These are phyloP conservation scores for Patella pellucida DNA, from an alignment of 2,888 invertebrate species.

Conservation along the genomic window DNA sequence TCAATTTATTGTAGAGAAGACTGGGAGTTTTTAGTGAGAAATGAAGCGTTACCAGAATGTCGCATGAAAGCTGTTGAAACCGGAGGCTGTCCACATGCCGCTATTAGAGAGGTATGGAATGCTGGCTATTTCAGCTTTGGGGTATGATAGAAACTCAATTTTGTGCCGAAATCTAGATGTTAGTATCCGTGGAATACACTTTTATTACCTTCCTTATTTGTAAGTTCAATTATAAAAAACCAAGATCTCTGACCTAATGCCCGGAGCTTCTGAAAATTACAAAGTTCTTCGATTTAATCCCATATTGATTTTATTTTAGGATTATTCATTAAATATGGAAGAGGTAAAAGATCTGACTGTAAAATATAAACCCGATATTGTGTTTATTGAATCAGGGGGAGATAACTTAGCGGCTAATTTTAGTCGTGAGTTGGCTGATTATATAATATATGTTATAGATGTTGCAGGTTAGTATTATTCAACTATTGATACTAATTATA, in stretches of 20 bases:
- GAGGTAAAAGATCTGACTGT: slow-evolving; percentile 65
- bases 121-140: neutral
- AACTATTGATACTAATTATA: neutral
- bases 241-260: no score
- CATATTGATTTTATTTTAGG: slow-evolving; percentile 40
- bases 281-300: neutral
- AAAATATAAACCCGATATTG: slow-evolving; percentile 59
- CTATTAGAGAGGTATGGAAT: slow-evolving; percentile 60
- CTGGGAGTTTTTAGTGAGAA: slow-evolving; percentile 66
- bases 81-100: slow-evolving; percentile 69
- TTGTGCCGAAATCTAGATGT: no score
- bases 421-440: slow-evolving; percentile 68
- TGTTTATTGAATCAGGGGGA: slow-evolving; percentile 68
- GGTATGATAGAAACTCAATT: no score
- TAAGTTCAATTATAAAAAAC: no score
- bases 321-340: slow-evolving; percentile 67
- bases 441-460: slow-evolving; percentile 69
- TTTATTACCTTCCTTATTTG: no score
- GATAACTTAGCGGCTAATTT: slow-evolving; percentile 69
- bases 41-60: slow-evolving; percentile 65
- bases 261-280: neutral
- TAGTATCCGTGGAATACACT: no score
- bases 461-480: slow-evolving; percentile 57
- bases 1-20: slow-evolving; percentile 58
- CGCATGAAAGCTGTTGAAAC: slow-evolving; percentile 67